phyloP scores from a whole-genome alignment of 2,113 vertebrate species.

The Excalfactoria chinensis region DNA sequence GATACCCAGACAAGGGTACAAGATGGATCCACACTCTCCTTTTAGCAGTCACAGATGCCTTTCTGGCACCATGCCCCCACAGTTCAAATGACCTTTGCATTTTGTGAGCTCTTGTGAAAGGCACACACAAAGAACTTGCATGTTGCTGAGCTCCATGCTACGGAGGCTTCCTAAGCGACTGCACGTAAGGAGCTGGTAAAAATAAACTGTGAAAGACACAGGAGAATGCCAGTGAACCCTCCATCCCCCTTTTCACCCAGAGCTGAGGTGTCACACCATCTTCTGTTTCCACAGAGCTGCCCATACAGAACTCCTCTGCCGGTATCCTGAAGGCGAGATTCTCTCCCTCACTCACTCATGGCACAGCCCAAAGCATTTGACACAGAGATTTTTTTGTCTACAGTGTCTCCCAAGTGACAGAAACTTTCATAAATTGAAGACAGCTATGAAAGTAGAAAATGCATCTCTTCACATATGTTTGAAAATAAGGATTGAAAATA shows the following conservation, averaged over 20 bases:
- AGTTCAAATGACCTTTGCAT: neutral
- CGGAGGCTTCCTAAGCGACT: neutral
- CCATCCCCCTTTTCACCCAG: neutral
- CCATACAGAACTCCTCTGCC: neutral
- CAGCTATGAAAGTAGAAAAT: neutral
- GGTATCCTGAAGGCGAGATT: neutral
- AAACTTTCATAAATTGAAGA: neutral
- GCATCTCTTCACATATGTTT: neutral
- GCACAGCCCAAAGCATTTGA: neutral
- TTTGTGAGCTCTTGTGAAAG: neutral
- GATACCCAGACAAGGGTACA: neutral
- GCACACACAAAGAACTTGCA: neutral
- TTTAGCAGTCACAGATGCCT: neutral
- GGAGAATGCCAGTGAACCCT: neutral
- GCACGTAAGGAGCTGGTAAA: neutral
- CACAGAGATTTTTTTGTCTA: neutral
- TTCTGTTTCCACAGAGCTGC: neutral
- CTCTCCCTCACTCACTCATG: neutral
- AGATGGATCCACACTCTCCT: neutral
- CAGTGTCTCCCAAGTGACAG: neutral
- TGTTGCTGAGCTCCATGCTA: neutral
- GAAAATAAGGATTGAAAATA: slow-evolving; percentile 14
- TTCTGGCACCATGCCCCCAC: neutral
- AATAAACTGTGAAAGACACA: neutral
- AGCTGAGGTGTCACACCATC: neutral